Evolutionary conservation across 2,797 vertebrate genomes (phyloP), one percentile per base, ranked within the genome.

Genomic region (Anguilla marmorata): DNA sequence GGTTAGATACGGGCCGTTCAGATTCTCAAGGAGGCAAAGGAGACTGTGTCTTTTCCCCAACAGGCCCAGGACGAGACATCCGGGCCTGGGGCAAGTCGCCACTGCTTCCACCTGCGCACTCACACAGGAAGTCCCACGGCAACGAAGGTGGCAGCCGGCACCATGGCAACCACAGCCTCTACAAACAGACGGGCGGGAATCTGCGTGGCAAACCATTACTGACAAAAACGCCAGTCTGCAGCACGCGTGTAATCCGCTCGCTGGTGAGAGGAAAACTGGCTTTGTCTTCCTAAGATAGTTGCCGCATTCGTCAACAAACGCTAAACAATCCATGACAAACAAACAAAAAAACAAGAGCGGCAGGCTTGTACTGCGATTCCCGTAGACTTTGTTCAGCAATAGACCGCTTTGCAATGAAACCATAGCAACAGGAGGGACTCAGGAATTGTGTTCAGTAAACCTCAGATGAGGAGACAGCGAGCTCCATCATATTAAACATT

Each of bases 351-450:
- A 12, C 21, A 21, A 50, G 8, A 41, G 16, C 11, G 7, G 76
- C 16, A 5, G 21, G 3, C 21, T 80, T 24, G 21, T 9, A 48
- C 14, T 0, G 14, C 12, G 2, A 19, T 19, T 41, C 21, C 76
- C 45, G 19, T 21, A 37, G 3, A 41, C 1, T 41, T 37, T 74
- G 27, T 74, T 74, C 27, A 74, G 1, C 11, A 72, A 72, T 11
- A 8, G 4, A 30, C 30, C 30, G 27, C 66, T 30, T 33, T 14
- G 92, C 92, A 94, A 69, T 84, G 91, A 88, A 94, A 0, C 85
- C 91, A 93, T 92, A 89, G 93, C 90, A 93, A 89, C 90, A 92
- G 27, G 86, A 3, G 24, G 86, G 84, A 90, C 91, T 90, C 87
- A 88, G 76, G 76, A 52, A 85, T 30, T 85, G 9, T 12, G 50